Conservation (phyloP, 1,140 invertebrate species). For the Diorhabda sublineata region DNA sequence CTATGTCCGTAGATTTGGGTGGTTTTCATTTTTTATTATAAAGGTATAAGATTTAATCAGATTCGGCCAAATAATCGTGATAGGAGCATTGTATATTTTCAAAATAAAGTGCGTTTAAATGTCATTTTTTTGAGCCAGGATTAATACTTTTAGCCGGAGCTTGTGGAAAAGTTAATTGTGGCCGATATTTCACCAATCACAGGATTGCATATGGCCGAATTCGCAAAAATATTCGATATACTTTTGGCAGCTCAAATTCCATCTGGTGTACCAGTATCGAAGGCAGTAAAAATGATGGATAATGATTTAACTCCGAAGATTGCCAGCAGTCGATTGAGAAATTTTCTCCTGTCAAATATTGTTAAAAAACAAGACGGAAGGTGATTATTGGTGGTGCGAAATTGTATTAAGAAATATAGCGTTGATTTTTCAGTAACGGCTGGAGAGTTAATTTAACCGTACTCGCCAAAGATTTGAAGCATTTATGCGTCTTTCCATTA, state of each 20-base stretch:
- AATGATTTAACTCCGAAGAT: not conserved
- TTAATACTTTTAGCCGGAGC: constrained; percentile 58
- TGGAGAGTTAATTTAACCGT: not conserved
- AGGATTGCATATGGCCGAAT: not conserved
- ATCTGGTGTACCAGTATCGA: not conserved
- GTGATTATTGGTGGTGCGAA: not conserved
- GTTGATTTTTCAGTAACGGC: not conserved
- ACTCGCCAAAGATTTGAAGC: not conserved
- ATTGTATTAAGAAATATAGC: not conserved
- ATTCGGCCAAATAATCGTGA: too few species aligned
- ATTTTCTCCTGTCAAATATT: not conserved
- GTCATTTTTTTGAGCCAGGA: too few species aligned
- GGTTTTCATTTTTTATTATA: too few species aligned
- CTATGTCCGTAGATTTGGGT: too few species aligned
- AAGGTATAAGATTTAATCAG: too few species aligned
- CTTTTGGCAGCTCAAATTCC: not conserved
- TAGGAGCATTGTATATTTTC: too few species aligned
- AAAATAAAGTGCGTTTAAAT: too few species aligned
- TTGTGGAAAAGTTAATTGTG: constrained; percentile 73
- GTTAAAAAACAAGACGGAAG: not conserved
- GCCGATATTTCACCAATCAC: constrained; percentile 76
- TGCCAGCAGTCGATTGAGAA: not conserved
- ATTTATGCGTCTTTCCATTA: not conserved
- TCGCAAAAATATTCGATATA: not conserved
- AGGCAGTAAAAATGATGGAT: not conserved